These are phyloP conservation scores for Oncorhynchus kisutch DNA, from an alignment of 2,113 vertebrate genomes.

Conservation along the genomic window DNA sequence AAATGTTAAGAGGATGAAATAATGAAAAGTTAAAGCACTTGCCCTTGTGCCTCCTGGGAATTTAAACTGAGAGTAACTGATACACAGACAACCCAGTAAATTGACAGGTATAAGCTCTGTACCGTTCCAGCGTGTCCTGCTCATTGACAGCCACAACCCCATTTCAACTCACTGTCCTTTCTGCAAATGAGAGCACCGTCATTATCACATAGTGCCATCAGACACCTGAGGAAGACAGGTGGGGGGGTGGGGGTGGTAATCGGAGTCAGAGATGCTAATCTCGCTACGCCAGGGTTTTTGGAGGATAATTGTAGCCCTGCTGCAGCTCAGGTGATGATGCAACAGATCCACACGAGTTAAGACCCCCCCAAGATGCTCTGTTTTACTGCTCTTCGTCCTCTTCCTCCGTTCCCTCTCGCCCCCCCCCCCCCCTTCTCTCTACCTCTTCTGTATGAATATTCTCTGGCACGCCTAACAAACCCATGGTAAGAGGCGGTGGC, in stretches of 20 bases:
- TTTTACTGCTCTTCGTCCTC: conserved; percentile 22
- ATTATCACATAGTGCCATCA: conserved; percentile 77
- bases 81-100: neutral
- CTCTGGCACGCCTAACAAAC: conserved; percentile 81
- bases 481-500: conserved; percentile 65
- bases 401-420: conserved; percentile 8
- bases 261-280: conserved; percentile 74
- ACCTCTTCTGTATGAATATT: conserved; percentile 78
- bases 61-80: neutral
- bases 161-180: conserved; percentile 49
- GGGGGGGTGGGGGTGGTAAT: conserved; percentile 60
- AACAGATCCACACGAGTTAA: conserved; percentile 34
- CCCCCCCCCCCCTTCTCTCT: conserved; percentile 7
- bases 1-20: too few species aligned
- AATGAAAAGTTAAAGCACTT: too few species aligned
- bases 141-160: conserved; percentile 61
- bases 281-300: conserved; percentile 66
- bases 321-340: conserved; percentile 71
- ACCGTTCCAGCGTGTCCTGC: conserved; percentile 17
- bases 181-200: conserved; percentile 60
- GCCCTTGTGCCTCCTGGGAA: neutral
- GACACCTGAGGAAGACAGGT: conserved; percentile 65
- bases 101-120: conserved; percentile 47
- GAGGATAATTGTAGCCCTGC: conserved; percentile 75
- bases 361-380: conserved; percentile 14